Evolutionary conservation across 2,797 vertebrate species (phyloP).

Genomic region (Squalus acanthias): DNA sequence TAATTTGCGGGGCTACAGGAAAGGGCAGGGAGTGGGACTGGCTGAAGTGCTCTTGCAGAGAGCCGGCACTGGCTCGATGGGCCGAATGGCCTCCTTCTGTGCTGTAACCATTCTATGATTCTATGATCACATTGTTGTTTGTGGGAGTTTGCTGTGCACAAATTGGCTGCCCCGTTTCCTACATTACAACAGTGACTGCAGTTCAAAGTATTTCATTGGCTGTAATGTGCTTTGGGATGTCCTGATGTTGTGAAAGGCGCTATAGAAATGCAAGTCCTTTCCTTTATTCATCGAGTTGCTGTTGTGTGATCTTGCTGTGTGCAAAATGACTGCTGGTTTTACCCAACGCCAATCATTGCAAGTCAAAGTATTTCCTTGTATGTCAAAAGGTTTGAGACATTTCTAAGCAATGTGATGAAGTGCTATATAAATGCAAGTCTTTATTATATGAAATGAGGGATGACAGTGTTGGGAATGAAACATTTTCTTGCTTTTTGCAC

Average conservation of each 20-base stretch:
- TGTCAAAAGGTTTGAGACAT: not conserved
- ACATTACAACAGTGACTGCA: too few species aligned
- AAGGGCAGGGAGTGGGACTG: too few species aligned
- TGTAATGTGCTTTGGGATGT: not conserved
- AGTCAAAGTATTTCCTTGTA: not conserved
- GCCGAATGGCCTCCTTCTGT: too few species aligned
- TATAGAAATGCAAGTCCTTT: not conserved
- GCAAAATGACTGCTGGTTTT: not conserved
- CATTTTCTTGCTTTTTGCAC: not conserved
- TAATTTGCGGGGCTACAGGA: too few species aligned
- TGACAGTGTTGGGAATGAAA: not conserved
- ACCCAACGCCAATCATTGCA: not conserved
- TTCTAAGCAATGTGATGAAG: not conserved
- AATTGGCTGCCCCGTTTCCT: not conserved
- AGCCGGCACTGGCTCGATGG: too few species aligned
- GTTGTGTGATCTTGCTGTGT: not conserved
- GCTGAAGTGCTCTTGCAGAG: too few species aligned
- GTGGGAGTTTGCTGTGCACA: too few species aligned
- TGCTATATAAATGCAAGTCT: not conserved
- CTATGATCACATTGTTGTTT: not conserved
- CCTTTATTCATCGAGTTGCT: not conserved
- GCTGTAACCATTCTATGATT: too few species aligned
- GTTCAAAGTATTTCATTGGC: not conserved
- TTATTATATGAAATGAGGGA: not conserved
- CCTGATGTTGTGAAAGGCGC: too few species aligned